Evolutionary conservation across 2,888 invertebrate genomes (phyloP).

Genomic region (Perizoma flavofasciatum): DNA sequence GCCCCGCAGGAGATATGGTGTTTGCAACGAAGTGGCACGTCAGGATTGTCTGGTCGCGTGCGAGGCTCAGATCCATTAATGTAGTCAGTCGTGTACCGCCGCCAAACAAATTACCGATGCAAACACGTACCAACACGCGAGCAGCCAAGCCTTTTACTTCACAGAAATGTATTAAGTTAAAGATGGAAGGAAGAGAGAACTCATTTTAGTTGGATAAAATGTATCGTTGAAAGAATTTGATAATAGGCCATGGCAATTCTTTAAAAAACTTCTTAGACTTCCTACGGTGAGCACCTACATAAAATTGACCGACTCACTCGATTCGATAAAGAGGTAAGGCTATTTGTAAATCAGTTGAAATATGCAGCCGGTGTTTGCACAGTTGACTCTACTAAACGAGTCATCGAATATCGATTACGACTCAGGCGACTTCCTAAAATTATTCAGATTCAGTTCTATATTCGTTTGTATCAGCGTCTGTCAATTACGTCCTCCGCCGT

Average conservation of each 20-base stretch:
- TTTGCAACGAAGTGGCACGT: conserved; percentile 52
- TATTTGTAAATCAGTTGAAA: no score
- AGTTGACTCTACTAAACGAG: conserved; percentile 5
- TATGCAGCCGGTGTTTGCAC: background rate
- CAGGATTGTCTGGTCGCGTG: conserved; percentile 67
- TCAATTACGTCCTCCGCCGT: conserved; percentile 20
- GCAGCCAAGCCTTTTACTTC: conserved; percentile 74
- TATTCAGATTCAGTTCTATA: conserved; percentile 25
- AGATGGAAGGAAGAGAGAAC: conserved; percentile 8
- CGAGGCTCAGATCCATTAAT: conserved; percentile 75
- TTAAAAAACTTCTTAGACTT: no score
- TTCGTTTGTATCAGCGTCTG: conserved; percentile 19
- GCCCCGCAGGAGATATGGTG: conserved; percentile 9
- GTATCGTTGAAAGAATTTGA: no score
- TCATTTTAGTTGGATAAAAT: conserved; percentile 1
- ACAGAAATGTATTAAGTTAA: conserved; percentile 28
- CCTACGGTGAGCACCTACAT: no score
- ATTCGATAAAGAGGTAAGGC: no score
- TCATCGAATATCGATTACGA: conserved; percentile 19
- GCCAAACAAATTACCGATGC: conserved; percentile 83
- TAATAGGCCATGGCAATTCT: no score
- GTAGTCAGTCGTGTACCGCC: conserved; percentile 76
- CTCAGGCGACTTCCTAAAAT: conserved; percentile 10
- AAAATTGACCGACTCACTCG: no score
- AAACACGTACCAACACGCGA: conserved; percentile 82